Evolutionary conservation across 2,113 vertebrate genomes (phyloP).

Genomic region (Lophochroa leadbeateri): DNA sequence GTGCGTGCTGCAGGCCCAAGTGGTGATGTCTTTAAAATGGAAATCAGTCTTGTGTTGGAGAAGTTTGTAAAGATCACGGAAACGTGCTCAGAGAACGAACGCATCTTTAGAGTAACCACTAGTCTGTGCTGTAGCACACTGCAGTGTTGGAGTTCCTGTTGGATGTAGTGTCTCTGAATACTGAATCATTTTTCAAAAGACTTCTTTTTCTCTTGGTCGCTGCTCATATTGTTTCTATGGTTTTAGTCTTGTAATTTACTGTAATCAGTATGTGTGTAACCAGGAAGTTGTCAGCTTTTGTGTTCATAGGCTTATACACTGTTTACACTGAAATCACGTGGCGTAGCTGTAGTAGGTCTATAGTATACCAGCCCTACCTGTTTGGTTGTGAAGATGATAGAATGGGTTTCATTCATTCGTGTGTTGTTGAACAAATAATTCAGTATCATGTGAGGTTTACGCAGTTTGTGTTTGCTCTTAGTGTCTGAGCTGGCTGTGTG

Average conservation of each 20-base stretch:
- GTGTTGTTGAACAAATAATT: neutral
- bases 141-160: neutral
- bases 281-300: neutral
- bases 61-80: neutral
- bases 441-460: neutral
- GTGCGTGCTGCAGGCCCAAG: neutral
- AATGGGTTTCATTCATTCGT: neutral
- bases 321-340: neutral
- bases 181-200: neutral
- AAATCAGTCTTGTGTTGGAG: neutral
- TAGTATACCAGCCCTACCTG: no score
- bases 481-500: neutral
- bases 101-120: neutral
- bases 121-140: neutral
- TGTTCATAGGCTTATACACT: neutral
- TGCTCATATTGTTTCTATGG: neutral
- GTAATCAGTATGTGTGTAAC: neutral
- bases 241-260: neutral
- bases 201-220: neutral
- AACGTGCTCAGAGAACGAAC: rapidly evolving
- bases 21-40: neutral
- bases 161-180: neutral
- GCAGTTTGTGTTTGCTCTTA: neutral
- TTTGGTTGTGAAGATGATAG: neutral
- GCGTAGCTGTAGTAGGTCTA: neutral